Conservation (phyloP, 1,140 invertebrate species). For the Drosophila varians region DNA sequence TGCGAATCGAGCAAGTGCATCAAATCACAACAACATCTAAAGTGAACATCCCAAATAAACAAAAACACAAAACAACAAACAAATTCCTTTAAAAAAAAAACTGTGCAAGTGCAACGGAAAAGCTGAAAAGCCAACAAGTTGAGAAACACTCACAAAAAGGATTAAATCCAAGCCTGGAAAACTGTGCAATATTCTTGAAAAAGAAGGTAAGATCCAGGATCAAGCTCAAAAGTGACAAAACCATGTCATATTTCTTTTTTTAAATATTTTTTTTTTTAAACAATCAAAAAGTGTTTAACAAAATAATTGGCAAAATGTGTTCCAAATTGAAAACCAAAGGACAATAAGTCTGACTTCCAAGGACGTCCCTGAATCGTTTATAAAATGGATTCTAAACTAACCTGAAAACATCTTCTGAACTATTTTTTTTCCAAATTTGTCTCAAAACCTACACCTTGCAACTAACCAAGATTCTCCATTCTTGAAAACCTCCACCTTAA, state of each 20-base stretch:
- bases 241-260: neutral
- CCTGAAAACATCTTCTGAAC: too few species aligned
- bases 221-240: neutral
- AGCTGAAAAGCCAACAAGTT: neutral
- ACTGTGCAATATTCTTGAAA: constrained; percentile 22
- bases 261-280: constrained; percentile 3
- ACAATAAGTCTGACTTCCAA: too few species aligned
- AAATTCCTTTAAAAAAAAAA: constrained; percentile 10
- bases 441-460: too few species aligned
- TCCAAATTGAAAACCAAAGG: neutral
- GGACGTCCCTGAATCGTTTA: too few species aligned
- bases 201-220: constrained; percentile 24
- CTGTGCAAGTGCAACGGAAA: constrained; percentile 32
- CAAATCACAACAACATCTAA: constrained; percentile 3
- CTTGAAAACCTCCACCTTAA: neutral
- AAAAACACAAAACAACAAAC: neutral
- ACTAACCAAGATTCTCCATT: neutral
- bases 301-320: neutral
- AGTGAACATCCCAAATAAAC: constrained; percentile 20
- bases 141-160: constrained; percentile 22
- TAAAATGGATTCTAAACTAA: too few species aligned
- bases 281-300: neutral
- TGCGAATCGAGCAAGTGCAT: constrained; percentile 27
- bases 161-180: constrained; percentile 26
- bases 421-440: too few species aligned